These are phyloP conservation scores for Cyclophora punctaria DNA, from an alignment of 2,888 invertebrate genomes.

Conservation along the genomic window DNA sequence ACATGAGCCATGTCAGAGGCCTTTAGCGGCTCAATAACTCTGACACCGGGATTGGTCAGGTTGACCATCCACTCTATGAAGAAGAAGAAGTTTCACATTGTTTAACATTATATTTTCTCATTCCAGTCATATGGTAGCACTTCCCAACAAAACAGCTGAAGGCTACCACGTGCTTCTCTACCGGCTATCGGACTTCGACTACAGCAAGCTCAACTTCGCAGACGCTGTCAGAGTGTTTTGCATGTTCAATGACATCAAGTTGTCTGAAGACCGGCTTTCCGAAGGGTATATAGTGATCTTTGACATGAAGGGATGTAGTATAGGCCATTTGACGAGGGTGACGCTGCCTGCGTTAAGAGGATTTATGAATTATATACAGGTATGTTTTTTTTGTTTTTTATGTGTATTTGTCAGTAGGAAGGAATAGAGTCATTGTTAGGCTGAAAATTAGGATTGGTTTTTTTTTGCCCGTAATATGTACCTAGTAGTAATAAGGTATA, in stretches of 20 bases:
- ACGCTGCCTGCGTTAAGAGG: conserved; percentile 77
- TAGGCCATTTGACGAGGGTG: conserved; percentile 79
- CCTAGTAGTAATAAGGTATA: no score
- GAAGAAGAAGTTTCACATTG: no score
- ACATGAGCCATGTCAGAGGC: no score
- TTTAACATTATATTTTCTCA: conserved; percentile 1
- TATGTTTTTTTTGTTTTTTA: conserved; percentile 26
- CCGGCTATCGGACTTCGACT: conserved; percentile 75
- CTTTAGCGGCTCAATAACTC: no score
- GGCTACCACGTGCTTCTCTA: conserved; percentile 78
- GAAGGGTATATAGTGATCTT: conserved; percentile 78
- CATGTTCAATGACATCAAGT: conserved; percentile 79
- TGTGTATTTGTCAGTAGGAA: no score
- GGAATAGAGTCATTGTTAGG: no score
- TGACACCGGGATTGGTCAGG: no score
- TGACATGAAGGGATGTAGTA: conserved; percentile 79
- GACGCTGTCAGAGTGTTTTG: conserved; percentile 79
- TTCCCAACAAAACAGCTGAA: conserved; percentile 77
- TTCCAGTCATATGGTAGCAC: conserved; percentile 76
- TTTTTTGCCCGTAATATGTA: no score
- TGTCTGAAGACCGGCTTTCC: conserved; percentile 76
- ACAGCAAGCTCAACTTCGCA: conserved; percentile 77
- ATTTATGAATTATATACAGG: conserved; percentile 81
- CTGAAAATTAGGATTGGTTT: no score
- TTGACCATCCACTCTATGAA: no score